Evolutionary conservation across 2,113 vertebrate genomes (phyloP).

Genomic region (Triplophysa siluroides): DNA sequence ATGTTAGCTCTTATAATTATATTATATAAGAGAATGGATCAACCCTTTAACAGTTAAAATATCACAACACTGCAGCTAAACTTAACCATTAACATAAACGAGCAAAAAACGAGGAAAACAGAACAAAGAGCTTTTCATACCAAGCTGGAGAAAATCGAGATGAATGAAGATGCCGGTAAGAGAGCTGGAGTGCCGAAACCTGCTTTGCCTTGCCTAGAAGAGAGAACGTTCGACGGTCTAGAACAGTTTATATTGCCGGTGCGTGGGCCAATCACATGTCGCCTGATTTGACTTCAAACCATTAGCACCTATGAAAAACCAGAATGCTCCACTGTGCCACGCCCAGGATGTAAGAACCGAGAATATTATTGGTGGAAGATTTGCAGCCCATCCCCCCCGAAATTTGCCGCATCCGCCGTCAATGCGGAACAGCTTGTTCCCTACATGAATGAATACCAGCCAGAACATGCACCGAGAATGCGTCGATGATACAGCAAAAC

Average conservation of each 20-base stretch:
- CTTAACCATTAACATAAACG: no score
- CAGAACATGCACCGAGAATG: not conserved
- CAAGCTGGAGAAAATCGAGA: not conserved
- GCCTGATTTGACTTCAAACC: not conserved
- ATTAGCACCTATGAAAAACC: conserved; percentile 59
- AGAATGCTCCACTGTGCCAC: no score
- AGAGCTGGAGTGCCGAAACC: conserved; percentile 21
- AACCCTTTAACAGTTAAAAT: no score
- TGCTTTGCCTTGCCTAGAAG: conserved; percentile 50
- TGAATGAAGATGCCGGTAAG: conserved; percentile 6
- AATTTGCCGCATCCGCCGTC: not conserved
- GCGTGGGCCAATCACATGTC: conserved; percentile 65
- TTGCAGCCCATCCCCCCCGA: not conserved
- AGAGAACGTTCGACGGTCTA: conserved; percentile 28
- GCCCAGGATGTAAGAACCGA: not conserved
- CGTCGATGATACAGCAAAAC: not conserved
- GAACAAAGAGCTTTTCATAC: conserved; percentile 37
- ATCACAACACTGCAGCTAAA: no score
- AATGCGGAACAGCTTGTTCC: conserved; percentile 13
- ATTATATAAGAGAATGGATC: no score
- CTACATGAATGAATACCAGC: not conserved
- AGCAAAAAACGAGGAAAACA: not conserved
- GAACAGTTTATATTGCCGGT: conserved; percentile 59
- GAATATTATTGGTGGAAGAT: not conserved
- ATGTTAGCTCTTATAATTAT: no score